Evolutionary conservation across 2,113 vertebrate species (phyloP), one percentile per base, ranked within the genome.

Genomic region (Chascanopsetta lugubris): DNA sequence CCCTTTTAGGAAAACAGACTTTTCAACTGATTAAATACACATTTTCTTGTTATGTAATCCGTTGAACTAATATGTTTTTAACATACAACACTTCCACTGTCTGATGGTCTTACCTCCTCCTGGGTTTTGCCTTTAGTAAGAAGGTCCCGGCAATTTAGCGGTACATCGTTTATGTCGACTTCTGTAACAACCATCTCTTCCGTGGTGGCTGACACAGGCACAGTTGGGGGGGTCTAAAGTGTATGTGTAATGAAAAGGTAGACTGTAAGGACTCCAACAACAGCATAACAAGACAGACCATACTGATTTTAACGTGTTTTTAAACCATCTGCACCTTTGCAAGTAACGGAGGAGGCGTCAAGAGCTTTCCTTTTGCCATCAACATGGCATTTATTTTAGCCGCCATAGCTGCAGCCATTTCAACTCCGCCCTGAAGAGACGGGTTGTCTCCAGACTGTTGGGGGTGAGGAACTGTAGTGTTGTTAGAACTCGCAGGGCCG

Each of bases 331-430:
- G 13, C 25, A 93, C 92, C 90, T 93, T 93, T 72, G 88, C 74
- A 30, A 89, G 88, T 73, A 92, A 79, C 0, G 92, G 91, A 18
- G 92, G 80, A 5, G 95, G 91, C 8, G 94, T 94, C 67, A 97
- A 93, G 30, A 99, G 92, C 64, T 99, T 99, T 69, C 96, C 97
- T 82, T 97, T 98, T 13, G 97, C 96, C 96, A 99, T 96, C 20
- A 99, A 83, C 96, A 97, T 97, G 15, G 95, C 96, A 64, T 97
- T 99, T 79, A 99, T 97, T 79, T 97, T 97, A 6, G 96, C 97
- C 5, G 96, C 97, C 90, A 97, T 96, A 0, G 96, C 96, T 0
- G 95, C 94, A 0, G 96, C 96, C 25, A 95, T 94, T 70, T 97
- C 96, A 48, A 98, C 90, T 3, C 96, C 96, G 87, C 91, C 90